Evolutionary conservation across 2,888 invertebrate genomes (phyloP).

Genomic region (Drosophila anomalipes): DNA sequence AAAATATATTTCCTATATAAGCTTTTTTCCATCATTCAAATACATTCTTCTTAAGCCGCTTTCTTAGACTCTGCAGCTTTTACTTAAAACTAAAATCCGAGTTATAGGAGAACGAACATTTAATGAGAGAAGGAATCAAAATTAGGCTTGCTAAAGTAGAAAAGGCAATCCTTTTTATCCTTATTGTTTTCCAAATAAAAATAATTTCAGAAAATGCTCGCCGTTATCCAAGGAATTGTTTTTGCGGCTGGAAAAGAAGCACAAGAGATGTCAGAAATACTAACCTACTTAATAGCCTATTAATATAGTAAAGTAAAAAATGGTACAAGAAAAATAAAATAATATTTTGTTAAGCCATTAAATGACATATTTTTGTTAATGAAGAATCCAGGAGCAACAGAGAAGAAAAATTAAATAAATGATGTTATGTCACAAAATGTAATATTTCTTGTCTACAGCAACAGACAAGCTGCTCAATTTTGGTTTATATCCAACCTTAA

Average conservation of each 20-base stretch:
- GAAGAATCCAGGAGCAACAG: neutral
- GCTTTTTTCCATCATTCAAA: neutral
- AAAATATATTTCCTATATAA: neutral
- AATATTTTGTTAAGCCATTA: neutral
- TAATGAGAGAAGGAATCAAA: neutral
- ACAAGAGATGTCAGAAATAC: neutral
- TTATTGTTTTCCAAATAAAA: neutral
- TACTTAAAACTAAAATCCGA: neutral
- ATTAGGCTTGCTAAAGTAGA: neutral
- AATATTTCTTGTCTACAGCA: neutral
- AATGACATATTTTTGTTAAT: neutral
- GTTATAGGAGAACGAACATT: neutral
- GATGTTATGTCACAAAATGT: neutral
- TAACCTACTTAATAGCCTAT: neutral
- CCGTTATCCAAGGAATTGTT: neutral
- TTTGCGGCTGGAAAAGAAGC: neutral
- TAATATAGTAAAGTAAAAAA: neutral
- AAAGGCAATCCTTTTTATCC: neutral
- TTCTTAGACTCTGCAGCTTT: neutral
- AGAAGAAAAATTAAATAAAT: neutral
- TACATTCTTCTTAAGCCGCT: neutral
- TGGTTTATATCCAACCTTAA: neutral
- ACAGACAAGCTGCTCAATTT: neutral
- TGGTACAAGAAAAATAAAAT: neutral
- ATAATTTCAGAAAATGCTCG: neutral